phyloP scores from a whole-genome alignment of 2,113 vertebrate species.

The Clarias gariepinus region DNA sequence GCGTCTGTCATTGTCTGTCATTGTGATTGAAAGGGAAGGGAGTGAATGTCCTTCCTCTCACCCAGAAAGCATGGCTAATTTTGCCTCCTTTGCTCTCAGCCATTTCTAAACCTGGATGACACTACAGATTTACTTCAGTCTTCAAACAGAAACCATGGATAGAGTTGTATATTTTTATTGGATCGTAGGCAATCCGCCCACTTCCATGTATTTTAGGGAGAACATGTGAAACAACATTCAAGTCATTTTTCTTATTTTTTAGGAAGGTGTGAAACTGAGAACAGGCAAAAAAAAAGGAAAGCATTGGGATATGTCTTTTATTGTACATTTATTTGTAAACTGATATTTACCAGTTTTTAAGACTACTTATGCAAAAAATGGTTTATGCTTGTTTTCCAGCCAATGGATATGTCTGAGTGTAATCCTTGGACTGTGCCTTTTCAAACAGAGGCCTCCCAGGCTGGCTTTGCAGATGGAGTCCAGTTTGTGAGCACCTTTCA shows the following conservation, averaged over 20 bases:
- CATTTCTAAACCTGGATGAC: neutral
- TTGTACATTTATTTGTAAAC: neutral
- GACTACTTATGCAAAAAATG: neutral
- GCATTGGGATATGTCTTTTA: no score
- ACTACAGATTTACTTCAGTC: neutral
- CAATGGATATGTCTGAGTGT: constrained; percentile 55
- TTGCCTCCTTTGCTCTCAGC: neutral
- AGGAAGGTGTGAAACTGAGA: neutral
- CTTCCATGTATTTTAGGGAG: neutral
- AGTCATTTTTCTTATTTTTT: neutral
- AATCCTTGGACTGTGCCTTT: constrained; percentile 59
- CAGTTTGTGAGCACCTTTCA: constrained; percentile 63
- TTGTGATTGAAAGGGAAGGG: neutral
- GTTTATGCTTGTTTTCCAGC: constrained; percentile 65
- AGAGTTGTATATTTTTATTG: neutral
- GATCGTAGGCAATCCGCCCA: neutral
- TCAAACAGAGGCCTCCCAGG: constrained; percentile 49
- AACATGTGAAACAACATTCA: neutral
- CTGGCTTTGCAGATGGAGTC: constrained; percentile 36
- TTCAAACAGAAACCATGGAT: neutral
- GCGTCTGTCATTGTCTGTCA: neutral
- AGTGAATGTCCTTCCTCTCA: neutral
- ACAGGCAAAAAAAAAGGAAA: neutral
- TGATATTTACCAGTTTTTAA: neutral
- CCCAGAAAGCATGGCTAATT: neutral